phyloP scores from a whole-genome alignment of 2,888 invertebrate genomes.

The Thelaira solivaga region DNA sequence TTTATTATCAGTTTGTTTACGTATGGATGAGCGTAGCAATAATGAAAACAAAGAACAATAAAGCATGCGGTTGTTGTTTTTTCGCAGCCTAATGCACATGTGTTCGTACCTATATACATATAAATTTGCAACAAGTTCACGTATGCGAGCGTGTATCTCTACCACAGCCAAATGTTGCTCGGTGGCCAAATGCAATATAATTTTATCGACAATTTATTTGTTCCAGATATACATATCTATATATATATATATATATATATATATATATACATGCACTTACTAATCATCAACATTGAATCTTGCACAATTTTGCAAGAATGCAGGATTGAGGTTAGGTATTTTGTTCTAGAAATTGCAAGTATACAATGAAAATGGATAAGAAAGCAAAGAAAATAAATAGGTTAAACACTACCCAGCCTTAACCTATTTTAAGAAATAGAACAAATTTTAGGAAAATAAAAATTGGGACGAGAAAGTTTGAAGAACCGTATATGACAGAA shows the following conservation, averaged over 20 bases:
- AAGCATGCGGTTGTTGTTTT: conserved; percentile 35
- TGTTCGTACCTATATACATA: too few relatives aligned
- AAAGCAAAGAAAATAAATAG: conserved; percentile 42
- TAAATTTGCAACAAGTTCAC: conserved; percentile 40
- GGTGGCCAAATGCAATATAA: too few relatives aligned
- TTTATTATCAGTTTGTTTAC: background rate
- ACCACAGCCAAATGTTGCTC: too few relatives aligned
- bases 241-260: too few relatives aligned
- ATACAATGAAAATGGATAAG: conserved; percentile 24
- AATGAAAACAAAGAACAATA: background rate
- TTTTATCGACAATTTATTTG: background rate
- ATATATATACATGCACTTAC: too few relatives aligned
- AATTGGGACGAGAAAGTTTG: conserved; percentile 31
- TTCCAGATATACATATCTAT: too few relatives aligned
- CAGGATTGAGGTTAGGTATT: conserved; percentile 40
- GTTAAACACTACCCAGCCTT: conserved; percentile 58
- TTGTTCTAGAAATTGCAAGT: conserved; percentile 25
- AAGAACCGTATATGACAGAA: conserved; percentile 32
- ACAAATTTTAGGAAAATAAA: background rate
- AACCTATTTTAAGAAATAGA: conserved; percentile 49
- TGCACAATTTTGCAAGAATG: background rate
- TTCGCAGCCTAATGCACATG: too few relatives aligned
- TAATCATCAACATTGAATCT: too few relatives aligned
- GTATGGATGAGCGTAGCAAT: background rate
- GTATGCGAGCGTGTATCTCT: too few relatives aligned